Evolutionary conservation across 1,140 invertebrate species (phyloP), one percentile per base, ranked within the genome.

Genomic region (Philopotamus ludificatus): DNA sequence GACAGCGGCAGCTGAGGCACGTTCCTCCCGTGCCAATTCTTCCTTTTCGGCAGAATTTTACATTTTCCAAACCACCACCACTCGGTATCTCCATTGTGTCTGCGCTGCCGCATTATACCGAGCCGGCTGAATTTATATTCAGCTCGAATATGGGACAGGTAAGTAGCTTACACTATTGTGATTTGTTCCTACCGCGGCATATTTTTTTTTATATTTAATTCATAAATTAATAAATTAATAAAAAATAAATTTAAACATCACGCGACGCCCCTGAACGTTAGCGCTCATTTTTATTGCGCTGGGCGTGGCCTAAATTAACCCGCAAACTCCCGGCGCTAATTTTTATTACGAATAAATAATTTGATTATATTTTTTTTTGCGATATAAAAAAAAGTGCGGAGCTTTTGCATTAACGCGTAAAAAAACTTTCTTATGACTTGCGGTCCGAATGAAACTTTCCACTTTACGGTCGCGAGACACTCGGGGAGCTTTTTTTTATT

Each of bases 161-260:
- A 59, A 59, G 55, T 59, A 59, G 55, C 55, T 59, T 59, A 59
- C 42, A 59, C 34, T 59, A 59, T 59, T 59, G 55, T 59, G 55
- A 59, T 59, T 57, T 59, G 55, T 59, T 59, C 44, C 28, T 41
- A 9, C 42, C 9, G 22, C 53, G 26, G n/a, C n/a, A n/a, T n/a
- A n/a, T n/a, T n/a, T n/a, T n/a, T n/a, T n/a, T n/a, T n/a, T n/a
- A n/a, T n/a, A n/a, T n/a, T n/a, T n/a, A n/a, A n/a, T n/a, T n/a
- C n/a, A n/a, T n/a, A n/a, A n/a, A n/a, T n/a, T n/a, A n/a, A n/a
- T n/a, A n/a, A n/a, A n/a, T n/a, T n/a, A n/a, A n/a, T n/a, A n/a
- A n/a, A n/a, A n/a, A n/a, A n/a, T n/a, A n/a, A n/a, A n/a, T n/a
- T n/a, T n/a, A n/a, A 34, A 34, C 28, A 12, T 34, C 28, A 34